Evolutionary conservation across 2,888 invertebrate genomes (phyloP).

Genomic region (Acanthosepion esculentum): DNA sequence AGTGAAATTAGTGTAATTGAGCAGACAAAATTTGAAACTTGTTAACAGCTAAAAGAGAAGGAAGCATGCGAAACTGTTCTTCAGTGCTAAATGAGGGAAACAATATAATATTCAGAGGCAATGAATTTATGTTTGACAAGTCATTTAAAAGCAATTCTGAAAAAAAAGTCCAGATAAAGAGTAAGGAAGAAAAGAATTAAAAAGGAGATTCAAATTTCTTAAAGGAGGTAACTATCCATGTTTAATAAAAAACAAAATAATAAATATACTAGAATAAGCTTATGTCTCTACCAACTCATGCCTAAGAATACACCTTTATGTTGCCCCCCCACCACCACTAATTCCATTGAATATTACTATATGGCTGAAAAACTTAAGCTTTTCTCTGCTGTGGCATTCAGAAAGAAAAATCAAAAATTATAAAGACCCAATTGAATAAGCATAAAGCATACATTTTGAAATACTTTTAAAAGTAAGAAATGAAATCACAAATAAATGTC

Average conservation of each 20-base stretch:
- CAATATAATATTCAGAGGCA: neutral
- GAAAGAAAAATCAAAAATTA: neutral
- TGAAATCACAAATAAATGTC: neutral
- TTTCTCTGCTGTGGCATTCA: neutral
- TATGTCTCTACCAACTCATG: neutral
- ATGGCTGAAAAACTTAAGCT: neutral
- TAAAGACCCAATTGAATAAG: neutral
- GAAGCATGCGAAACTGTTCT: neutral
- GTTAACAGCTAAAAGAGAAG: neutral
- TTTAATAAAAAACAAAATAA: neutral
- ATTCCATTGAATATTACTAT: neutral
- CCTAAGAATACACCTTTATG: neutral
- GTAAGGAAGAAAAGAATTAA: neutral
- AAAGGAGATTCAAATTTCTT: neutral
- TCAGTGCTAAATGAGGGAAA: neutral
- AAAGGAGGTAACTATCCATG: neutral
- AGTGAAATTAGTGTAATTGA: neutral
- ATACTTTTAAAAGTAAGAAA: neutral
- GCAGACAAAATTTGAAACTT: neutral
- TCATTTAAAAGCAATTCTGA: neutral
- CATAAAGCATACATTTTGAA: neutral
- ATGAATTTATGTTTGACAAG: neutral
- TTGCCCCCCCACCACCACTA: neutral
- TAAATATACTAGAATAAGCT: no score
- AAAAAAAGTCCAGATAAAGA: neutral